Evolutionary conservation across 2,888 invertebrate genomes (phyloP), one percentile per base, ranked within the genome.

Genomic region (Sialis fuliginosa): DNA sequence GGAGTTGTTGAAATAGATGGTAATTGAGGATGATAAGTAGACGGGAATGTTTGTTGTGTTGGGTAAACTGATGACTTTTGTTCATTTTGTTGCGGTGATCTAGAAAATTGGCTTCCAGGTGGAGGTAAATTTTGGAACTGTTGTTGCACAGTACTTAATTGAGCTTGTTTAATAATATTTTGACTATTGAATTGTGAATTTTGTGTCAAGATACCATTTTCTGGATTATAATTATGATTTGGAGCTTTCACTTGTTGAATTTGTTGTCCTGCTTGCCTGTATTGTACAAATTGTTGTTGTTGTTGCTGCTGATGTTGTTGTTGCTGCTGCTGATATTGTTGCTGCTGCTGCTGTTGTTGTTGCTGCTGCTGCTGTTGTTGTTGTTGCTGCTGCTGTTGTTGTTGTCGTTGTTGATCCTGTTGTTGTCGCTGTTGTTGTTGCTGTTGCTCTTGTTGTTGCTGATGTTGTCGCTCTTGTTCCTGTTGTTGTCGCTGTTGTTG

Each of bases 191-290:
- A 65, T 52, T 68, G 66, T 52, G 66, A 69, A 49, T 65, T 67
- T 4, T 62, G 61, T 34, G 68, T 62, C 22, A 66, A 57, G 39
- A 57, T 54, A 6, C 67, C 62, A 35, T 67, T 67, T 9, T 68
- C 54, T 0, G 54, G 49, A 1, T 58, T 56, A 50, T 58, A 64
- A 6, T 39, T 43, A 45, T 58, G 55, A 37, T 59, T 58, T 50
- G 61, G 67, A 13, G 58, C 62, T 22, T 44, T 48, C 37, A 33
- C 30, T 8, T 31, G 41, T n/a, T 37, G 42, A 40, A 10, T 8
- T 22, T 48, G 51, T 40, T 39, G 48, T 22, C 22, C 22, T 22
- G 22, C 22, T 22, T 22, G 22, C 22, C 22, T 22, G 44, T 53
- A 46, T 48, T 53, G 49, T 13, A 50, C 6, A 54, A 60, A 51